Evolutionary conservation across 2,888 invertebrate species (phyloP).

Genomic region (Aproaerema taeniolella): DNA sequence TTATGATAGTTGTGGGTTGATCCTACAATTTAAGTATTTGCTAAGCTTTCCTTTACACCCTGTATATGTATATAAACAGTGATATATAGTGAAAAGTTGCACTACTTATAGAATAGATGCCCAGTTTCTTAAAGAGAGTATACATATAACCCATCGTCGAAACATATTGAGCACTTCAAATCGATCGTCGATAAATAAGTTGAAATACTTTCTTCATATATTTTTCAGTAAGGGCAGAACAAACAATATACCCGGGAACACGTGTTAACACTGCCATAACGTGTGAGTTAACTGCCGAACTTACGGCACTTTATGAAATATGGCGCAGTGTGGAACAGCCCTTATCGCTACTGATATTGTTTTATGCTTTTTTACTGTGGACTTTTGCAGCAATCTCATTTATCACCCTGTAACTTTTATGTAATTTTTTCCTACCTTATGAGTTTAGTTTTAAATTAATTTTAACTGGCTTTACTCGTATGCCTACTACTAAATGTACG

Average conservation of each 20-base stretch:
- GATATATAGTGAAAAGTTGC: too few relatives aligned
- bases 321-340: conserved; percentile 61
- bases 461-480: too few relatives aligned
- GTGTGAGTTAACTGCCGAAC: conserved; percentile 69
- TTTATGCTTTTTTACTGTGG: conserved; percentile 24
- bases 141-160: too few relatives aligned
- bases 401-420: background rate
- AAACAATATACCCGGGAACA: conserved; percentile 64
- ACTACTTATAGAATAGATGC: too few relatives aligned
- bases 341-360: conserved; percentile 57
- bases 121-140: too few relatives aligned
- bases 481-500: too few relatives aligned
- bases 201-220: conserved; percentile 34
- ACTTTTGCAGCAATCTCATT: background rate
- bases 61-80: too few relatives aligned
- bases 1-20: too few relatives aligned
- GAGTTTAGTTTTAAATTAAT: too few relatives aligned
- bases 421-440: background rate
- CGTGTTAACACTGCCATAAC: conserved; percentile 74
- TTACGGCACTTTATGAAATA: conserved; percentile 74
- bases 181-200: conserved; percentile 8
- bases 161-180: too few relatives aligned
- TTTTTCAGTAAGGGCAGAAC: conserved; percentile 51
- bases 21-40: too few relatives aligned
- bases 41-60: too few relatives aligned